These are phyloP conservation scores for Gymnorhina tibicen DNA, from an alignment of 2,113 vertebrate genomes.

Conservation along the genomic window DNA sequence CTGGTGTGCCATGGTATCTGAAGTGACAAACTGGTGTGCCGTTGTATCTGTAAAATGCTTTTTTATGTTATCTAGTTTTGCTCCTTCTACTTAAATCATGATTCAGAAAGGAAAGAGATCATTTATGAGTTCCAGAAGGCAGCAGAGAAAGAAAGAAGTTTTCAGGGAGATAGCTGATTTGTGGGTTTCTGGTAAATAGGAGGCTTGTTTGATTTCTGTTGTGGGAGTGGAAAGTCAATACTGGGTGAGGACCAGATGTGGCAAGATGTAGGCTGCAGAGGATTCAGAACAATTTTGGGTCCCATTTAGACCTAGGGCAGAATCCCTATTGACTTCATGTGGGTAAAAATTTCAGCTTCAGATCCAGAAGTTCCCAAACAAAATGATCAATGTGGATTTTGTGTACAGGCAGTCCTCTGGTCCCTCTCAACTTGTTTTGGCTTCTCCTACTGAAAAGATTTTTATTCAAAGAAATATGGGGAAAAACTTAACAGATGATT, in stretches of 20 bases:
- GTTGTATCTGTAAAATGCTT: not conserved
- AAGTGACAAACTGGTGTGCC: not conserved
- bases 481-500: not conserved
- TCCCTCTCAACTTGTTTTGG: not conserved
- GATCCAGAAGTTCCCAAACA: not conserved
- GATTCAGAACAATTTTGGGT: not conserved
- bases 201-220: not conserved
- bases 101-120: not conserved
- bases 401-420: rapidly evolving
- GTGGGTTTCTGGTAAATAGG: not conserved
- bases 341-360: not conserved
- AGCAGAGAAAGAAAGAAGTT: not conserved
- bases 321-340: not conserved
- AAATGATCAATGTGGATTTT: not conserved
- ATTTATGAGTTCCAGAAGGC: not conserved
- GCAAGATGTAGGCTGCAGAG: not conserved
- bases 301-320: not conserved
- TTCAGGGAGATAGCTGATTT: not conserved
- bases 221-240: not conserved
- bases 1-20: not conserved
- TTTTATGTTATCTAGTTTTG: not conserved
- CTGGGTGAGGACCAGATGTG: not conserved
- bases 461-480: not conserved
- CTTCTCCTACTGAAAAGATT: not conserved
- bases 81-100: not conserved